Evolutionary conservation across 1,140 invertebrate genomes (phyloP).

Genomic region (Patella vulgata): DNA sequence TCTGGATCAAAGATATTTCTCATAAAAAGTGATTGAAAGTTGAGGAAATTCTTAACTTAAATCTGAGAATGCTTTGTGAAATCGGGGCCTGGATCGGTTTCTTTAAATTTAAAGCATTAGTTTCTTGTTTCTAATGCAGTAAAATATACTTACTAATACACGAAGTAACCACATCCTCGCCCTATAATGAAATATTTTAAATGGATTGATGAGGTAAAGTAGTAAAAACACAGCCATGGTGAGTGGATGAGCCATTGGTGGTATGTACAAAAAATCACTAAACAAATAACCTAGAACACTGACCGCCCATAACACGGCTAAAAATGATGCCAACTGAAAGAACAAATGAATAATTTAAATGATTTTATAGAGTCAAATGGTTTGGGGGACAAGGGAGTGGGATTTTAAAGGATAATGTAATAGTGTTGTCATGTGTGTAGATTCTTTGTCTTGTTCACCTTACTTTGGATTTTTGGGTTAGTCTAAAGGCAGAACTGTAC

Average conservation of each 20-base stretch:
- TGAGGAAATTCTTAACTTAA: too few relatives aligned
- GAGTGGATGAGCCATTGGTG: conserved; percentile 82
- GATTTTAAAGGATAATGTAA: neutral
- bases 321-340: conserved; percentile 82
- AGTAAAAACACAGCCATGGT: conserved; percentile 87
- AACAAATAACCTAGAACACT: conserved; percentile 81
- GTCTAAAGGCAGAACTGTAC: too few relatives aligned
- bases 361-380: neutral
- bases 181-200: conserved; percentile 91
- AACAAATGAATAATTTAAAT: conserved; percentile 30
- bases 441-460: neutral
- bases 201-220: conserved; percentile 90
- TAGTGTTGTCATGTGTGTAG: too few relatives aligned
- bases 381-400: neutral
- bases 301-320: conserved; percentile 94
- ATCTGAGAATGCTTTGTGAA: too few relatives aligned
- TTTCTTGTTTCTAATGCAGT: too few relatives aligned
- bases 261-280: conserved; percentile 86
- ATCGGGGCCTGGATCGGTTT: too few relatives aligned
- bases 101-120: too few relatives aligned
- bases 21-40: too few relatives aligned
- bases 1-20: too few relatives aligned
- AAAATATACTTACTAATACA: conserved; percentile 71
- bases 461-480: too few relatives aligned
- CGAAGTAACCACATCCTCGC: conserved; percentile 77